Base-by-base conservation (phyloP, 2,888 invertebrate genomes). In the Eulithis prunata region DNA sequence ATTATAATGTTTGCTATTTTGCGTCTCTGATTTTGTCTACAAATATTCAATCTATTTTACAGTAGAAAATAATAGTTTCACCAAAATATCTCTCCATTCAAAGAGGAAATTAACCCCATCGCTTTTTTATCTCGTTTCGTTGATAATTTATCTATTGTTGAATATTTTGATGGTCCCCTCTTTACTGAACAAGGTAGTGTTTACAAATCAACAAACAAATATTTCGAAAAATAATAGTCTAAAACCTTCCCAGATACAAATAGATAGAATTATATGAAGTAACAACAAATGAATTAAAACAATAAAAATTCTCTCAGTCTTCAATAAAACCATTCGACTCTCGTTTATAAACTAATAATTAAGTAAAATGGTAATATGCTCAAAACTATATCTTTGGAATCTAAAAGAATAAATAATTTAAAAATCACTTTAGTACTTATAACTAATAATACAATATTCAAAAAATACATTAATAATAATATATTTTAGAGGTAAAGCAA, bases 361-460 rank as follows among this genome's bases (percentile, higher is more conserved):
- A 58, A 51, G 52, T 57, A 47, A 5, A 62, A 47, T 52, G 36
- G 11, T 21, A 58, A 66, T 56, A 60, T 53, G 56, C 53, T 64
- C 53, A 62, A 46, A 62, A 46, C 57, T 38, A 56, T 14, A 46
- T 68, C 57, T 64, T 68, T 68, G 64, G 60, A 61, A 68, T 36
- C 21, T 58, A 58, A 47, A 54, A 11, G 7, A 57, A 64, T 52
- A 61, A 68, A 61, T 52, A 64, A 51, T 56, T 28, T 13, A 67
- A 21, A 63, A 67, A 59, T 59, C 41, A 46, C 36, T 52, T 56
- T 58, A n/a, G n/a, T n/a, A 52, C 62, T 71, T 69, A 69, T 13
- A 71, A 64, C 66, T 71, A 71, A 57, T 66, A 68, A 69, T 68
- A 68, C 56, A 66, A 64, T 61, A 62, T 51, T 60, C 43, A 68